phyloP scores from a whole-genome alignment of 2,797 vertebrate genomes.

The Sylvilagus floridanus region DNA sequence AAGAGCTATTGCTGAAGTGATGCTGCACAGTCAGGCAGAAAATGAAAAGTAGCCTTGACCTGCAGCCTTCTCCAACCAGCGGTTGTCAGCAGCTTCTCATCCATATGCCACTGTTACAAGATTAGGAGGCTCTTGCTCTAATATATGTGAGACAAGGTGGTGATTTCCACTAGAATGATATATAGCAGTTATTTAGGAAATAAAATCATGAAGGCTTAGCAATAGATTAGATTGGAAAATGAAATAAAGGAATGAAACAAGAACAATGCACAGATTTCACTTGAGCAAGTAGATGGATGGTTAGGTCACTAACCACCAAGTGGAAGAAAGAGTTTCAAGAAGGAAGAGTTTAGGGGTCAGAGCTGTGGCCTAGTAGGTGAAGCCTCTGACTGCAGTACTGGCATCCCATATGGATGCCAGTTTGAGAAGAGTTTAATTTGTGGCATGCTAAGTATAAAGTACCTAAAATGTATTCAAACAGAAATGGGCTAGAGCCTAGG shows the following conservation, averaged over 20 bases:
- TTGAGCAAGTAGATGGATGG: background rate
- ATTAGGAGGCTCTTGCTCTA: background rate
- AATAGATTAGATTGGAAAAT: background rate
- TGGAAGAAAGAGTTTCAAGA: background rate
- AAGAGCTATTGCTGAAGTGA: background rate
- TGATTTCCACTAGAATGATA: background rate
- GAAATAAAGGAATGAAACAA: background rate
- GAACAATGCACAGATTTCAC: background rate
- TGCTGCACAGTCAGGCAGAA: background rate
- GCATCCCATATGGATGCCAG: too few relatives aligned
- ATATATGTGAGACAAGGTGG: background rate
- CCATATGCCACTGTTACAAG: background rate
- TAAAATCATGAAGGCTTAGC: background rate
- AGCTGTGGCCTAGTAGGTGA: too few relatives aligned
- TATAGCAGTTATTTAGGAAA: background rate
- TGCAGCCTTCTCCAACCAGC: too few relatives aligned
- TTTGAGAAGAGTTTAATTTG: background rate
- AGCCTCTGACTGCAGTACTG: too few relatives aligned
- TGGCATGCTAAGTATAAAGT: background rate
- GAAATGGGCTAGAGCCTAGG: background rate
- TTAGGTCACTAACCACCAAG: background rate
- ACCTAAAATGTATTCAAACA: background rate
- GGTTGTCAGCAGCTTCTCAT: background rate
- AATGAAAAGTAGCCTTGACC: background rate
- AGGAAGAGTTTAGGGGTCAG: too few relatives aligned